Base-by-base conservation (phyloP, 2,888 invertebrate genomes). In the Cloeon dipterum region DNA sequence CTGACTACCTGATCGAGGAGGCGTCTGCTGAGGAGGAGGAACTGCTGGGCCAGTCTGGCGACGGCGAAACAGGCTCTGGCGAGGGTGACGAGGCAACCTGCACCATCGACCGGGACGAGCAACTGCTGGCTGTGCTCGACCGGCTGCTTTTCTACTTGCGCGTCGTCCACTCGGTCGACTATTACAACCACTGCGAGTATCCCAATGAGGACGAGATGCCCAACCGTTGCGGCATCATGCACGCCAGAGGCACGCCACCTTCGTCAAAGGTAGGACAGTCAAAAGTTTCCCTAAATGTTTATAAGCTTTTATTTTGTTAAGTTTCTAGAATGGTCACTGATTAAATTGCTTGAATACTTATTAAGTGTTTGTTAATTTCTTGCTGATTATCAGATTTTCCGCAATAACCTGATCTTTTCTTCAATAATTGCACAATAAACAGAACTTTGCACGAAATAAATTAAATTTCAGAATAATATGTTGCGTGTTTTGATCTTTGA, bases 131-230 rank as follows among this genome's bases (percentile, higher is more conserved):
- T 57, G 69, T 69, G 20, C 52, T 77, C 40, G 76, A 77, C 51
- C 70, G 78, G 34, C 67, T 99, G 41, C 72, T 99, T 35, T 56
- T 96, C 36, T 99, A 99, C 54, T 61, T 99, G 48, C 72, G 98
- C 35, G 68, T 98, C 33, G 98, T 99, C 1, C 94, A 99, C 57
- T 96, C 96, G 0, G 82, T 98, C 37, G 98, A 99, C 57, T 99
- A 89, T 56, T 99, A 99, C 61, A 94, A 94, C 59, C 91, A 91
- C 52, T 91, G 89, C 52, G 96, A 98, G 53, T 99, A 99, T 59
- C 91, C 94, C 0, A 91, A 93, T 49, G 98, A 99, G 57, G 98
- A 99, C 55, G 93, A 94, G 57, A 99, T 99, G 98, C 98, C 98
- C 0, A 96, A 98, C 57, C 69, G 93, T 25, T 93, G 96, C 57